Evolutionary conservation across 2,797 vertebrate genomes (phyloP), one percentile per base, ranked within the genome.

Genomic region (Syndactyla subalaris): DNA sequence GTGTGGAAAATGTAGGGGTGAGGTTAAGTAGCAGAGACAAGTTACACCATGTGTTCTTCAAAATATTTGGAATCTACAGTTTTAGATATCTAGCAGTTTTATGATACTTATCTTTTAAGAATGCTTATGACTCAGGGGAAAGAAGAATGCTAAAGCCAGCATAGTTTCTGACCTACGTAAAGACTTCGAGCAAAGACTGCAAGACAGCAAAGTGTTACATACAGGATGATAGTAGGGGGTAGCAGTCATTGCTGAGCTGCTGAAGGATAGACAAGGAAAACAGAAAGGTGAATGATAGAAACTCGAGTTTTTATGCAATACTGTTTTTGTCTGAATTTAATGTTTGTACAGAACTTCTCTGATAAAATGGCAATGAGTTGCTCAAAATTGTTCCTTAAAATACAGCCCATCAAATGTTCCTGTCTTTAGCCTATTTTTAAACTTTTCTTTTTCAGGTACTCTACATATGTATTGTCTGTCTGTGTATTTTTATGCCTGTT

Each of bases 131-230:
- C 58, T 93, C 95, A 67, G 48, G 39, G 71, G 43, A 85, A 91
- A 95, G 88, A 81, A 17, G 43, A 73, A 76, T 29, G 32, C 36
- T 89, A 93, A 95, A 96, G 52, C 55, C 54, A 90, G 57, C 57
- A 43, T 55, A 52, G 73, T 45, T 80, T 96, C 75, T 93, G 85
- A 92, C 61, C 46, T 75, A 73, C 19, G 26, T 81, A 78, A 90
- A 85, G 57, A 83, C 92, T 90, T 51, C 7, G 12, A 89, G 88
- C 88, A 65, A 11, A 63, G 46, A 26, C n/a, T 85, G 63, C 7
- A 77, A 83, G 68, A 61, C 65, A 77, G 49, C 43, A 62, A 61
- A 77, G 32, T 39, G 76, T 58, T 88, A 92, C 63, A 49, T n/a
- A 15, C 9, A 52, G 36, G 78, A 48, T 71, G 51, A 21, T 30